phyloP scores from a whole-genome alignment of 2,113 vertebrate genomes.

The Poecilia latipinna region DNA sequence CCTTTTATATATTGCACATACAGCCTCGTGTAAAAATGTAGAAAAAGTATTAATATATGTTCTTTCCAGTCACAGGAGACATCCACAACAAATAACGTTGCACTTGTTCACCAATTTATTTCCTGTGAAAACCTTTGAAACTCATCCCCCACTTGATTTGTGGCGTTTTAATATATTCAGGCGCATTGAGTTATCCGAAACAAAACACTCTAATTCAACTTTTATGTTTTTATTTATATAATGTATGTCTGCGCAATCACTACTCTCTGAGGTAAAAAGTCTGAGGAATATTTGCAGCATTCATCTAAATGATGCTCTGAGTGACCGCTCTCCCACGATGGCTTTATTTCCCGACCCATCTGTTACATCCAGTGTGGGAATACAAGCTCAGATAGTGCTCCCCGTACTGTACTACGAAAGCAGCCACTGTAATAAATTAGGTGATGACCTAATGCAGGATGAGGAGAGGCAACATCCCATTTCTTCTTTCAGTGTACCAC shows the following conservation, averaged over 20 bases:
- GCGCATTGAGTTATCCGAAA: not conserved
- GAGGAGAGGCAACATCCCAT: constrained; percentile 59
- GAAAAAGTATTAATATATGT: no score
- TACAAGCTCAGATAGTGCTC: constrained; percentile 29
- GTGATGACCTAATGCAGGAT: constrained; percentile 68
- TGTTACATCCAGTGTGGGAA: constrained; percentile 58
- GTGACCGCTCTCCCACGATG: constrained; percentile 50
- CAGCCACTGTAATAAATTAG: constrained; percentile 57
- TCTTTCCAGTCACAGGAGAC: not conserved
- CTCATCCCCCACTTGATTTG: constrained; percentile 10
- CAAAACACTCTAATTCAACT: not conserved
- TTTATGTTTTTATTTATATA: constrained; percentile 13
- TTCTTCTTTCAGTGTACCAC: constrained; percentile 54
- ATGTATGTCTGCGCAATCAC: constrained; percentile 6
- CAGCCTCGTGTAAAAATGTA: no score
- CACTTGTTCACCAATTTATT: constrained; percentile 7
- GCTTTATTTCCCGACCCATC: constrained; percentile 59
- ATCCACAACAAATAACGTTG: constrained; percentile 12
- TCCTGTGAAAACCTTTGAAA: not conserved
- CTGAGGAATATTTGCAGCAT: constrained; percentile 34
- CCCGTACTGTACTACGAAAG: constrained; percentile 36
- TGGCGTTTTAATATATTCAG: constrained; percentile 25
- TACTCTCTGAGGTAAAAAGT: constrained; percentile 20
- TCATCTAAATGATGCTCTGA: constrained; percentile 35
- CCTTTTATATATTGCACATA: no score